Conservation (phyloP, 2,113 vertebrate genomes). For the Alouatta palliata region DNA sequence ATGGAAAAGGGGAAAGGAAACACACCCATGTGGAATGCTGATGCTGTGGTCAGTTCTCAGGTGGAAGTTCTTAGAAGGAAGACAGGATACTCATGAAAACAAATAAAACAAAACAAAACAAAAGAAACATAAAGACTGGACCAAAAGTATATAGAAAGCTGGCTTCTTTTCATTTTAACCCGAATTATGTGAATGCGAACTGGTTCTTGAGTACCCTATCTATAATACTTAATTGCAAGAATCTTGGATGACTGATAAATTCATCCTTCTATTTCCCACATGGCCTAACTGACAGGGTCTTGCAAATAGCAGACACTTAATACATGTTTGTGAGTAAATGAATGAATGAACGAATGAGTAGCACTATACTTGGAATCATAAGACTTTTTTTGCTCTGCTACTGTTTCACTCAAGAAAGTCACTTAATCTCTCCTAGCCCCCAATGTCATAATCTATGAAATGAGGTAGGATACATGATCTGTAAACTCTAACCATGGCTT, state of each 20-base stretch:
- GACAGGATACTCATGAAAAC: neutral
- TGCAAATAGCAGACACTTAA: neutral
- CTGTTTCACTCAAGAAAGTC: constrained; percentile 17
- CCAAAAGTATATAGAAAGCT: neutral
- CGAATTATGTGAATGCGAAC: neutral
- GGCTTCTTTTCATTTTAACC: neutral
- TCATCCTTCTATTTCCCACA: neutral
- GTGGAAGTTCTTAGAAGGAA: neutral
- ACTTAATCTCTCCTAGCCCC: neutral
- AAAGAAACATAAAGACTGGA: neutral
- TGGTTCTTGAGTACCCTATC: constrained; percentile 9
- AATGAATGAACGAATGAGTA: neutral
- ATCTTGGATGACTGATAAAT: neutral
- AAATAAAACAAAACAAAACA: neutral
- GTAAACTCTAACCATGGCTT: neutral
- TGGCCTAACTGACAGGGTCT: neutral
- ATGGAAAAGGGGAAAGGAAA: neutral
- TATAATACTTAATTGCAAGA: neutral
- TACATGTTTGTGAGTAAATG: neutral
- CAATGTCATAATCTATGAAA: neutral
- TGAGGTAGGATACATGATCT: neutral
- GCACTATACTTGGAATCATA: neutral
- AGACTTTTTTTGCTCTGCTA: neutral
- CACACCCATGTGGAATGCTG: neutral
- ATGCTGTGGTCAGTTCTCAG: neutral